phyloP scores from a whole-genome alignment of 2,888 invertebrate species.

The Agonopterix heracliana region DNA sequence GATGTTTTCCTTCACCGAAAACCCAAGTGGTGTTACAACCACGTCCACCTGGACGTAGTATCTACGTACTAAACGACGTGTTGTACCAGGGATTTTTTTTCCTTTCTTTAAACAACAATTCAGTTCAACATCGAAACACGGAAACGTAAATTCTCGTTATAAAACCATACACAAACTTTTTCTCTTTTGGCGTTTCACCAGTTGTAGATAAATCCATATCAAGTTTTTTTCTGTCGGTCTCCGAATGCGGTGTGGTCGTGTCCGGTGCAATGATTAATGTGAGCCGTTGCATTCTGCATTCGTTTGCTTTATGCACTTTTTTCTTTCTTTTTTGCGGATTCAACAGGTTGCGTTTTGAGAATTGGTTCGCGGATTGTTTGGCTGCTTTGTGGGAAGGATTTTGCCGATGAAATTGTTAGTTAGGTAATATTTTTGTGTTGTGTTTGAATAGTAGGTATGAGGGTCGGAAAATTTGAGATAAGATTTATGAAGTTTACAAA shows the following conservation, averaged over 20 bases:
- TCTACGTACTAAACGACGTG: no score
- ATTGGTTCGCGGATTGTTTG: not conserved
- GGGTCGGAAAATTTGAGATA: no score
- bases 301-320: conserved; percentile 5
- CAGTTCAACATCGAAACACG: no score
- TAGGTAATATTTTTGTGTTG: no score
- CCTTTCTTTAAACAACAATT: no score
- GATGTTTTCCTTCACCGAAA: no score
- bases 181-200: not conserved
- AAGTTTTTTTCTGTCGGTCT: not conserved
- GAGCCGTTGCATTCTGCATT: conserved; percentile 8
- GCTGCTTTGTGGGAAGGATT: not conserved
- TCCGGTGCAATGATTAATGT: conserved; percentile 14
- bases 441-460: no score
- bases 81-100: no score
- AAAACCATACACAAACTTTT: not conserved
- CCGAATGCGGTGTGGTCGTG: not conserved
- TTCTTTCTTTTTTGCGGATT: conserved; percentile 20
- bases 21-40: no score
- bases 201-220: conserved; percentile 1
- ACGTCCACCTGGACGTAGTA: no score
- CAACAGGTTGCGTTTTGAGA: conserved; percentile 13
- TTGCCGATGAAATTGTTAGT: not conserved
- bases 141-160: no score
- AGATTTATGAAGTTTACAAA: no score